A percentile compares a stretch with the other conserved stretches of the same genome.
Conservation (phyloP, 2,888 invertebrate genomes). For the Drosophila stalkeri region DNA sequence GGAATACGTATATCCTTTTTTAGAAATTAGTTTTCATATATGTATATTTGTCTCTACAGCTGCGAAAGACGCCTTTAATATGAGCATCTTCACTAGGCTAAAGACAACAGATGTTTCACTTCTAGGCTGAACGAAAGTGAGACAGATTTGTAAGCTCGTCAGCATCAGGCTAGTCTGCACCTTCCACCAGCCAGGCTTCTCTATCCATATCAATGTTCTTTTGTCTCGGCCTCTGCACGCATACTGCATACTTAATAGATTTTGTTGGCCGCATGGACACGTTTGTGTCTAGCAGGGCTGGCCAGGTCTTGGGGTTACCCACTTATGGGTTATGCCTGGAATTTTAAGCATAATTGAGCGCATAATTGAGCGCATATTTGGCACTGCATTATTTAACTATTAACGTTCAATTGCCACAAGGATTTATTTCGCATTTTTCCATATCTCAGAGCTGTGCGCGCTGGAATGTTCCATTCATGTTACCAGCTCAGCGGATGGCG, state of each 20-base stretch:
- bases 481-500: neutral
- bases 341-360: conserved; percentile 76
- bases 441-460: conserved; percentile 49
- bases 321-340: conserved; percentile 62
- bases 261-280: conserved; percentile 56
- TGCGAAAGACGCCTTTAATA: neutral
- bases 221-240: conserved; percentile 53
- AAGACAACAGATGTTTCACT: conserved; percentile 2
- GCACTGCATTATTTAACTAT: conserved; percentile 77
- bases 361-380: conserved; percentile 73
- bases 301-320: conserved; percentile 40
- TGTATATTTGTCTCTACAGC: neutral
- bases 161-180: neutral
- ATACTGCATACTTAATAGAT: conserved; percentile 73
- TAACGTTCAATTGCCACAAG: conserved; percentile 75
- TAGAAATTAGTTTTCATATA: neutral
- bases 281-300: conserved; percentile 33
- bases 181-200: neutral
- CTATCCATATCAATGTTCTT: conserved; percentile 27
- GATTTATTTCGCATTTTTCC: conserved; percentile 68
- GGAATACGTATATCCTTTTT: neutral
- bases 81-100: conserved; percentile 5
- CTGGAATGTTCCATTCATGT: conserved; percentile 35
- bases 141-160: conserved; percentile 40
- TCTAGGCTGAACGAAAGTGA: conserved; percentile 6